Percentiles rank a stretch among this genome's conserved stretches.
phyloP scores from a whole-genome alignment of 2,888 invertebrate genomes.

The Drosophila infuscata region DNA sequence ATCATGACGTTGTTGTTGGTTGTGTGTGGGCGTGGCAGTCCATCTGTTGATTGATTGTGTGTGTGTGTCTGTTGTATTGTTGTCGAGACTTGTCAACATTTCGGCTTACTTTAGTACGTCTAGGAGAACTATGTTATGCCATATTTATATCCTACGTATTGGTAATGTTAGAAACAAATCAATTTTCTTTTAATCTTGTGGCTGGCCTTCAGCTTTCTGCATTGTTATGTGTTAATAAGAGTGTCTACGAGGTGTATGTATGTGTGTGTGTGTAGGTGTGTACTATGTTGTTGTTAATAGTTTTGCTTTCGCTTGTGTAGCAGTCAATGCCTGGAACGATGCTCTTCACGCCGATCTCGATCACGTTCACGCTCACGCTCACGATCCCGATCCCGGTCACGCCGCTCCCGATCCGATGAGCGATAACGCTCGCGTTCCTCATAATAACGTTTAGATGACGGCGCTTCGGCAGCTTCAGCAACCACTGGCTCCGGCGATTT shows the following conservation, averaged over 20 bases:
- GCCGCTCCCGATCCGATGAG: constrained; percentile 88
- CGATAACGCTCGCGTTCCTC: constrained; percentile 95
- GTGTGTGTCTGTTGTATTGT: constrained; percentile 12
- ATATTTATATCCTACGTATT: constrained; percentile 79
- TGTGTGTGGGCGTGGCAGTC: constrained; percentile 49
- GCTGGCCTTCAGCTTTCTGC: constrained; percentile 51
- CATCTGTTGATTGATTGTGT: constrained; percentile 37
- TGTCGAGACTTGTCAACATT: constrained; percentile 61
- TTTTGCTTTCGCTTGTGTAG: constrained; percentile 53
- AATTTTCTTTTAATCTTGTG: constrained; percentile 65
- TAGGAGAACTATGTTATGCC: constrained; percentile 80
- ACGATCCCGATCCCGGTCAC: constrained; percentile 88
- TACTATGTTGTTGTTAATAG: constrained; percentile 42
- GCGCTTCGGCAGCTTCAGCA: constrained; percentile 83
- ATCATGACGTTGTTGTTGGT: constrained; percentile 18
- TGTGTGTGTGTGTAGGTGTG: constrained; percentile 48
- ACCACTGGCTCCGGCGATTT: constrained; percentile 86
- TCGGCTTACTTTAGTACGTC: constrained; percentile 76
- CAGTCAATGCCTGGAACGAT: constrained; percentile 89
- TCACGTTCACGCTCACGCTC: constrained; percentile 89
- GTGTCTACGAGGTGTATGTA: constrained; percentile 58
- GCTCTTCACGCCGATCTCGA: constrained; percentile 89
- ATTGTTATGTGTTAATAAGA: constrained; percentile 66
- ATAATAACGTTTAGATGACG: constrained; percentile 89
- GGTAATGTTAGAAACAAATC: constrained; percentile 80